Evolutionary conservation across 2,797 vertebrate genomes (phyloP).

Genomic region (Tapera naevia): DNA sequence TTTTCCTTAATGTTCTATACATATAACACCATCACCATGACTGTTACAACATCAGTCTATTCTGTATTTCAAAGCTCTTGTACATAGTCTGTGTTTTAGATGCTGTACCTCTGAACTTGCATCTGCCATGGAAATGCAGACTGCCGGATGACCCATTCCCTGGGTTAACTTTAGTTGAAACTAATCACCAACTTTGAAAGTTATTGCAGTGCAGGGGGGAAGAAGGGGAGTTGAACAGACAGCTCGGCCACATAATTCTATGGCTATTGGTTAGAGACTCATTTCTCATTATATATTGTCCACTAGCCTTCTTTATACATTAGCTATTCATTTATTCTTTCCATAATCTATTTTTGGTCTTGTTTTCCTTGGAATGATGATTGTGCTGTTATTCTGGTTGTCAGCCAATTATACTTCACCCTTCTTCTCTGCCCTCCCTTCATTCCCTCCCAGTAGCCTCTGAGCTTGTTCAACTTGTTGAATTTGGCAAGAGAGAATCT

Average conservation of each 20-base stretch:
- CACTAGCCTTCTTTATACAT: background rate
- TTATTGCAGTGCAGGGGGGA: background rate
- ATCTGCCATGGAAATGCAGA: background rate
- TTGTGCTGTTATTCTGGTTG: conserved; percentile 6
- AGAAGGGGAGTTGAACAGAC: background rate
- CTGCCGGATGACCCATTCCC: background rate
- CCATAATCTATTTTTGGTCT: conserved; percentile 24
- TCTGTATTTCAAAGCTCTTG: background rate
- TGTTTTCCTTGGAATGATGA: conserved; percentile 45
- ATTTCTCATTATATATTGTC: background rate
- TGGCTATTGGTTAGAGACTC: background rate
- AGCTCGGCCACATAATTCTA: background rate
- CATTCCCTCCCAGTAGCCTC: conserved; percentile 24
- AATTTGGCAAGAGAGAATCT: conserved; percentile 9
- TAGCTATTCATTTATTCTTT: conserved; percentile 13
- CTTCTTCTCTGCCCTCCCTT: background rate
- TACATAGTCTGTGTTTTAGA: background rate
- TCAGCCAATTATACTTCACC: background rate
- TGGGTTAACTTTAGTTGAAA: background rate
- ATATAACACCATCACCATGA: background rate
- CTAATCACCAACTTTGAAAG: background rate
- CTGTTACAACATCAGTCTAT: background rate
- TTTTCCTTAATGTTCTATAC: background rate
- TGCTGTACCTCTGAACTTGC: background rate
- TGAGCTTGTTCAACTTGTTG: conserved; percentile 33